Evolutionary conservation across 2,113 vertebrate species (phyloP).

Genomic region (Sinocyclocheilus maitianheensis): DNA sequence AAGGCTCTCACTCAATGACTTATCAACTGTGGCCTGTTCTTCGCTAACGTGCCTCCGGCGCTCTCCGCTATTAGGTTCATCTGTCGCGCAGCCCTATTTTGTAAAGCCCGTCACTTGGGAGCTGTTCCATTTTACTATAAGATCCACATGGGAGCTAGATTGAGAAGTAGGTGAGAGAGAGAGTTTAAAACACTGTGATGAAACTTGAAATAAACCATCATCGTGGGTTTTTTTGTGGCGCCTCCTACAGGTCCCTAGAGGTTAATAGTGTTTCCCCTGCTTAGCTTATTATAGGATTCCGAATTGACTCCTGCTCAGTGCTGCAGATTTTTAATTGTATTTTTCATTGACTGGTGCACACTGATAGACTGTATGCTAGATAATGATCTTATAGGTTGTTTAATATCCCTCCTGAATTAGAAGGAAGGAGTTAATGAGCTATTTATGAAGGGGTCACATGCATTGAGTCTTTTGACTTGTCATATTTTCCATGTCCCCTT

Average conservation of each 20-base stretch:
- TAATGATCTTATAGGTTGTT: conserved; percentile 28
- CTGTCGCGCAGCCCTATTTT: conserved; percentile 67
- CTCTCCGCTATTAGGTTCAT: conserved; percentile 57
- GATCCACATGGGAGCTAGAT: conserved; percentile 66
- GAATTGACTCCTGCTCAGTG: neutral
- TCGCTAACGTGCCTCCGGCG: conserved; percentile 54
- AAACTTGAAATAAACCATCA: conserved; percentile 41
- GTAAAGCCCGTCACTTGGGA: conserved; percentile 65
- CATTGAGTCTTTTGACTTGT: neutral
- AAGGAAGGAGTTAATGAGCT: conserved; percentile 35
- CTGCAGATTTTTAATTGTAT: conserved; percentile 2
- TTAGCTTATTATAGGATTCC: neutral
- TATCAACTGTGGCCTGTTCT: conserved; percentile 64
- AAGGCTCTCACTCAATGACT: conserved; percentile 57
- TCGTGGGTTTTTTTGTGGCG: neutral
- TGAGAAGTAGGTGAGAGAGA: conserved; percentile 69
- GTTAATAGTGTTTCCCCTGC: neutral
- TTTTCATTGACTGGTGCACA: conserved; percentile 21
- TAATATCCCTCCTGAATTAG: neutral
- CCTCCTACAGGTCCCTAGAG: conserved; percentile 4
- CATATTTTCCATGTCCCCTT: conserved; percentile 25
- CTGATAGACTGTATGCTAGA: neutral
- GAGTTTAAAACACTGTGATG: conserved; percentile 47
- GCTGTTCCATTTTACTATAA: conserved; percentile 71
- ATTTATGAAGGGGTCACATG: conserved; percentile 8